phyloP scores from a whole-genome alignment of 2,113 vertebrate genomes.

The Ardeotis arabs region DNA sequence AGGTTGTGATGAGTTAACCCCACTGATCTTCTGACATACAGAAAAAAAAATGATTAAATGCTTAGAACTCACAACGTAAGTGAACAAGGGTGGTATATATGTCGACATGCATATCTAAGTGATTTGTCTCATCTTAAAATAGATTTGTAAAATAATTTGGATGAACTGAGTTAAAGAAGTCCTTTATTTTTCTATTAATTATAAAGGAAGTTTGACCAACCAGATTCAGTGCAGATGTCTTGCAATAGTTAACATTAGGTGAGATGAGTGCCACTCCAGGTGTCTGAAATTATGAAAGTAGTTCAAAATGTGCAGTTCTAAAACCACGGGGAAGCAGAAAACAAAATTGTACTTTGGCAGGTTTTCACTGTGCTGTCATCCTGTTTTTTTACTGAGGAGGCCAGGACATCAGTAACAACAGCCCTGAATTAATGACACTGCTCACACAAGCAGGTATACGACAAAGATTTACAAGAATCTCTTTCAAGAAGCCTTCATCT shows the following conservation, averaged over 20 bases:
- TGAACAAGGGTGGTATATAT: background rate
- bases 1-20: background rate
- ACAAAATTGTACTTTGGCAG: background rate
- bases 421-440: background rate
- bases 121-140: background rate
- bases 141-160: background rate
- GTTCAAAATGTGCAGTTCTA: background rate
- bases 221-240: background rate
- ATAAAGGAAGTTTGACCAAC: background rate
- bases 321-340: background rate
- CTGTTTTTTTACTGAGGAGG: background rate
- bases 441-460: background rate
- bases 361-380: background rate
- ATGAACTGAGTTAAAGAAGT: background rate
- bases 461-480: background rate
- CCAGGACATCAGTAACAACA: background rate
- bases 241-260: background rate
- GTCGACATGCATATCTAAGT: background rate
- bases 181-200: background rate
- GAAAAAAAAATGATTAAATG: background rate
- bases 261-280: background rate
- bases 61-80: background rate
- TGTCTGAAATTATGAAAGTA: background rate
- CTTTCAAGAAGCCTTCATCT: background rate
- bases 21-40: background rate